These are phyloP conservation scores for Petaurus breviceps DNA, from an alignment of 2,113 vertebrate species.

Conservation along the genomic window DNA sequence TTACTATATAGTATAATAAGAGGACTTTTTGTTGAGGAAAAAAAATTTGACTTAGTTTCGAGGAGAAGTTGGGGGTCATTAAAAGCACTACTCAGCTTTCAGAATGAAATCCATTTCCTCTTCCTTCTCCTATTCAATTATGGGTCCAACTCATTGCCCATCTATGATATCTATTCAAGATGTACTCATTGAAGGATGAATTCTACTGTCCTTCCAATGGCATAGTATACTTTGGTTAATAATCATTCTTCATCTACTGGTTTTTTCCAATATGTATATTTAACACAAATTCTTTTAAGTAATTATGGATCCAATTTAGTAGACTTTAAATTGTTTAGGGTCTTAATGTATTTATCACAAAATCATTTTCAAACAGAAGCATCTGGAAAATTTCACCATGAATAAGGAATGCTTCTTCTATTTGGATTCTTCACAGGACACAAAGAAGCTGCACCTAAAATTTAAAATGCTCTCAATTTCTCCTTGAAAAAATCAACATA, in stretches of 20 bases:
- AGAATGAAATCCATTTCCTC: not conserved
- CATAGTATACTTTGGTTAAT: not conserved
- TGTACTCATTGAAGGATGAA: not conserved
- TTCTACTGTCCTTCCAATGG: not conserved
- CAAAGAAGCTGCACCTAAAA: not conserved
- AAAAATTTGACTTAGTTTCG: not conserved
- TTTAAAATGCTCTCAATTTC: not conserved
- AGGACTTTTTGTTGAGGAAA: not conserved
- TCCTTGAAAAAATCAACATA: not conserved
- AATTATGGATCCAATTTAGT: not conserved
- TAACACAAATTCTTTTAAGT: not conserved
- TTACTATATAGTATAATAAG: not conserved
- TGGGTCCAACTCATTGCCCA: not conserved
- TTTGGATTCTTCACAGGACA: not conserved
- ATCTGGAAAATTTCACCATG: not conserved
- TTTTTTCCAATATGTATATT: not conserved
- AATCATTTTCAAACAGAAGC: not conserved
- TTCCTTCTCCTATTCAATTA: not conserved
- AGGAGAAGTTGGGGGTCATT: not conserved
- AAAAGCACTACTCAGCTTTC: not conserved
- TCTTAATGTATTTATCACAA: not conserved
- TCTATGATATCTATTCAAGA: not conserved
- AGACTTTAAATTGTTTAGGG: not conserved
- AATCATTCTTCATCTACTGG: not conserved
- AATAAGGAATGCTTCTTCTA: not conserved